Evolutionary conservation across 35 echinoderm and acorn worm species (phyloP).

Genomic region (Ptychodera flava): DNA sequence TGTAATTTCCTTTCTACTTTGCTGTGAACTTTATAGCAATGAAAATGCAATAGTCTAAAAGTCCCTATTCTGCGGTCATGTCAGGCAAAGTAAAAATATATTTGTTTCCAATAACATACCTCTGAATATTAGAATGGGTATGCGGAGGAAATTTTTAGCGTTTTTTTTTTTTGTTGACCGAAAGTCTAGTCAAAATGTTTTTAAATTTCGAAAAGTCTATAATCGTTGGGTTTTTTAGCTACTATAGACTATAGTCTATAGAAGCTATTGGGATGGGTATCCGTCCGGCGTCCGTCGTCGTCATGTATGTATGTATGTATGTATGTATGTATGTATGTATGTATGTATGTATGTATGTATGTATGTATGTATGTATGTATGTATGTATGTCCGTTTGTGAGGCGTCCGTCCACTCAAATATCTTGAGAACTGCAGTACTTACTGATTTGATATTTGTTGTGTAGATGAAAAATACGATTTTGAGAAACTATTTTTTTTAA

Average conservation of each 20-base stretch:
- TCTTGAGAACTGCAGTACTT: no score
- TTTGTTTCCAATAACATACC: no score
- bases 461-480: no score
- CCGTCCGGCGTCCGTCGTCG: no score
- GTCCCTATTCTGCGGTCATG: no score
- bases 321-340: conserved; percentile 2
- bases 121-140: not conserved
- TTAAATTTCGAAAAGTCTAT: not conserved
- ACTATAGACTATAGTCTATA: not conserved
- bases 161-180: not conserved
- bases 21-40: no score
- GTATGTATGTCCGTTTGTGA: not conserved
- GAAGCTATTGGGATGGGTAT: not conserved
- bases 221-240: not conserved
- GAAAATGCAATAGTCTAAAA: no score
- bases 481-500: no score
- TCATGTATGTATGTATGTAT: conserved; percentile 2
- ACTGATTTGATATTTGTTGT: no score
- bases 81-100: no score
- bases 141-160: not conserved
- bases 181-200: not conserved
- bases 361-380: not conserved
- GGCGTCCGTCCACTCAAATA: no score
- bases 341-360: conserved; percentile 2
- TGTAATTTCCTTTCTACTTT: no score